phyloP scores from a whole-genome alignment of 2,797 vertebrate species.

The Pseudochirops corinnae region DNA sequence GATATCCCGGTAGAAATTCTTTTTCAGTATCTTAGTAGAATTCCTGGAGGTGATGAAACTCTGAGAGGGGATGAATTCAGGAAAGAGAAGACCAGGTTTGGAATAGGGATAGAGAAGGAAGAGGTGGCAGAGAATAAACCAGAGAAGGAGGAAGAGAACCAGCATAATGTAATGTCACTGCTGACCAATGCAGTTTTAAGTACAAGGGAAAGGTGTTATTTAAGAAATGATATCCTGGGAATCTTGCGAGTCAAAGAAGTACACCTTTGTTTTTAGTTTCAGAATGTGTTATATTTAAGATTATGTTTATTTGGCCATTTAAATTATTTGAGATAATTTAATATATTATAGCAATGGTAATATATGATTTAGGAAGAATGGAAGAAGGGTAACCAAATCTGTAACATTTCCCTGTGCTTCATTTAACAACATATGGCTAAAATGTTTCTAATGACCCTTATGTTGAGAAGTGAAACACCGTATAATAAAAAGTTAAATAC shows the following conservation, averaged over 20 bases:
- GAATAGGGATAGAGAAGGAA: neutral
- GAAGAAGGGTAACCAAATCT: neutral
- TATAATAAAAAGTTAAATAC: neutral
- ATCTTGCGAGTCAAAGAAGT: neutral
- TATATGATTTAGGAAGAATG: neutral
- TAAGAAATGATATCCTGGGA: neutral
- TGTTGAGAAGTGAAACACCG: neutral
- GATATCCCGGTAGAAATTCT: neutral
- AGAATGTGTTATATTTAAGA: neutral
- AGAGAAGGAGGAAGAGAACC: neutral
- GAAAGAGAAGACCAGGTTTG: neutral
- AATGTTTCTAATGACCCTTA: neutral
- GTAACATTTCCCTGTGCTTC: neutral
- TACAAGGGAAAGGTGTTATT: neutral
- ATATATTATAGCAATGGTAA: neutral
- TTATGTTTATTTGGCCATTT: neutral
- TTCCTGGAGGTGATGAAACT: neutral
- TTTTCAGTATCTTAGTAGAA: neutral
- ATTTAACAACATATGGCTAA: neutral
- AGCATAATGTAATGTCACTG: neutral
- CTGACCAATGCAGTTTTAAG: neutral
- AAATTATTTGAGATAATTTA: neutral
- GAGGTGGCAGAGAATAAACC: neutral
- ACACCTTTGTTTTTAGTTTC: conserved; percentile 22
- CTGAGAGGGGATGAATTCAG: neutral